Percentiles rank a stretch among this genome's conserved stretches.
Conservation (phyloP, 2,888 invertebrate species). For the Gymnoscelis rufifasciata region DNA sequence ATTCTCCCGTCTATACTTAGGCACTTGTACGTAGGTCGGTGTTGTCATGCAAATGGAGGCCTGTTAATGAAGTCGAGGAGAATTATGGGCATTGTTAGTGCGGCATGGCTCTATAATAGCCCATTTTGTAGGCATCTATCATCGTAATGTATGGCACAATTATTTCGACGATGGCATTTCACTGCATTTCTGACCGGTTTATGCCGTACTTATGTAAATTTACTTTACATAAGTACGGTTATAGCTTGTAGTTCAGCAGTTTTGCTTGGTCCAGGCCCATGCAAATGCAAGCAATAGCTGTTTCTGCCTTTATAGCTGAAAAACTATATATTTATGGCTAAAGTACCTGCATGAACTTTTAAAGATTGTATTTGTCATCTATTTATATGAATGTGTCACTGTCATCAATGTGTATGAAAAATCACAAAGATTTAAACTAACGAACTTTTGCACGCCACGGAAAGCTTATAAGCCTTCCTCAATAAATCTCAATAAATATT, state of each 20-base stretch:
- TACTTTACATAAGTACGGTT: constrained; percentile 21
- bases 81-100: constrained; percentile 77
- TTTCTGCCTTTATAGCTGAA: neutral
- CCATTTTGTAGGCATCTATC: constrained; percentile 73
- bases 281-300: constrained; percentile 2
- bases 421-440: too few species aligned
- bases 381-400: too few species aligned
- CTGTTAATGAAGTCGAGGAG: constrained; percentile 77
- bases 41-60: constrained; percentile 77
- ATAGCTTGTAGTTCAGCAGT: constrained; percentile 13
- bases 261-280: constrained; percentile 1
- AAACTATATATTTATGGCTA: neutral
- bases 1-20: constrained; percentile 50
- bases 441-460: too few species aligned
- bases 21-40: constrained; percentile 47
- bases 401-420: too few species aligned
- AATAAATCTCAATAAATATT: too few species aligned
- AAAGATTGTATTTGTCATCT: too few species aligned
- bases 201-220: constrained; percentile 40
- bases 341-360: too few species aligned
- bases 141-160: constrained; percentile 72
- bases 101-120: constrained; percentile 67
- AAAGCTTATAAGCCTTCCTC: too few species aligned
- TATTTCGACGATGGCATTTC: constrained; percentile 58
- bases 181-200: constrained; percentile 55